A percentile compares a stretch with the other conserved stretches of the same genome.
Conservation (phyloP, 1,140 invertebrate species). For the Trichonephila inaurata region DNA sequence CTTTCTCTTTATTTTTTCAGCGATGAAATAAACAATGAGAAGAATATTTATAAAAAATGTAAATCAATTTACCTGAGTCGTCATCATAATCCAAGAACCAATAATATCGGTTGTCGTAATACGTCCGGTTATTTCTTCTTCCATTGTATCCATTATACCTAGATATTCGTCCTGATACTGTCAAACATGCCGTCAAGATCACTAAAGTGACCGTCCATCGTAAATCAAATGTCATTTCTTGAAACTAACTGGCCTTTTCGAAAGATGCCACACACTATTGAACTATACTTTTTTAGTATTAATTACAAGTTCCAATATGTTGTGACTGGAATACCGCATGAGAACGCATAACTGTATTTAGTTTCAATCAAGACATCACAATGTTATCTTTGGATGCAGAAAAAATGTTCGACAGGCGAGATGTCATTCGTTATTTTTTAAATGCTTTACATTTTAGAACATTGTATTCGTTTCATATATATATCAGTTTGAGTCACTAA, state of each 20-base stretch:
- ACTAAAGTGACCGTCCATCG: conserved; percentile 23
- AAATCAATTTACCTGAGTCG: conserved; percentile 37
- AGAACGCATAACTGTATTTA: neutral
- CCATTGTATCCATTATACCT: neutral
- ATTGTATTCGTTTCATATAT: too few relatives aligned
- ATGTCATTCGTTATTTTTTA: too few relatives aligned
- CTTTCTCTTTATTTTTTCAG: neutral
- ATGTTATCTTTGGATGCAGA: too few relatives aligned
- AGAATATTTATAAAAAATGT: neutral
- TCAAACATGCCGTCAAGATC: neutral
- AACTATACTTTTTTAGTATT: neutral
- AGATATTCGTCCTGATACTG: conserved; percentile 26
- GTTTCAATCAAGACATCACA: neutral
- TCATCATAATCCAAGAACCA: conserved; percentile 46
- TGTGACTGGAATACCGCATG: neutral
- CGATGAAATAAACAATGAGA: neutral
- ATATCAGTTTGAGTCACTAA: too few relatives aligned
- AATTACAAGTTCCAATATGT: conserved; percentile 5
- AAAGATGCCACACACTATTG: neutral
- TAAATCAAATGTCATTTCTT: neutral
- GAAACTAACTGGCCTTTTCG: neutral
- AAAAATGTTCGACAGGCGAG: too few relatives aligned
- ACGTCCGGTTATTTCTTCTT: conserved; percentile 25
- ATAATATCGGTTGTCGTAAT: conserved; percentile 51
- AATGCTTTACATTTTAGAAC: too few relatives aligned